phyloP scores from a whole-genome alignment of 1,140 invertebrate genomes.

The Zaprionus kolodkinae region DNA sequence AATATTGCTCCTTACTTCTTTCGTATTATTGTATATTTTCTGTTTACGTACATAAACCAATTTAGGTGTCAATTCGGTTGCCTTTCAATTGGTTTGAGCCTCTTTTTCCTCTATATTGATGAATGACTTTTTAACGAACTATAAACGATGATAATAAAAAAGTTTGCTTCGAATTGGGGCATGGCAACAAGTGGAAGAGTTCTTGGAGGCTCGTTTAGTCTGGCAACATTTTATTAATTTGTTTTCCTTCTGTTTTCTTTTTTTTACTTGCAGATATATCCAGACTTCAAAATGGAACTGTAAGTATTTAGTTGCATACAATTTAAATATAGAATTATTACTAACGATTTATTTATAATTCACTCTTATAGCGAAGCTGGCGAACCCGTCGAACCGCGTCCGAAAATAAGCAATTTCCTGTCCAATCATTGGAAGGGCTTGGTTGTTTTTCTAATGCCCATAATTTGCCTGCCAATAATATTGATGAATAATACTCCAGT shows the following conservation, averaged over 20 bases:
- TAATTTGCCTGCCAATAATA: slow-evolving; percentile 87
- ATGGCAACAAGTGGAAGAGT: slow-evolving; percentile 52
- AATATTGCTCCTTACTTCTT: slow-evolving; percentile 28
- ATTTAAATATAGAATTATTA: not conserved
- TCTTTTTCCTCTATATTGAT: slow-evolving; percentile 41
- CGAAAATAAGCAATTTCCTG: slow-evolving; percentile 58
- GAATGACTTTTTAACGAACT: slow-evolving; percentile 70
- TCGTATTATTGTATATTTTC: slow-evolving; percentile 29
- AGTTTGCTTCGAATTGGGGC: slow-evolving; percentile 22
- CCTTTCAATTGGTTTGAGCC: slow-evolving; percentile 65
- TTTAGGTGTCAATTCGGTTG: slow-evolving; percentile 53
- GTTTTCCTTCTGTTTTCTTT: slow-evolving; percentile 19
- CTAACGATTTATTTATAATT: not conserved
- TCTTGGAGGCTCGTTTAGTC: slow-evolving; percentile 45
- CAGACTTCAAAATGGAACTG: slow-evolving; percentile 73
- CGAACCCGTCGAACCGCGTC: slow-evolving; percentile 49
- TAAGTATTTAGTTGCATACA: slow-evolving; percentile 43
- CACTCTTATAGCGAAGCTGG: slow-evolving; percentile 56
- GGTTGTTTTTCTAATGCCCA: slow-evolving; percentile 87
- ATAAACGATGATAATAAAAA: slow-evolving; percentile 61
- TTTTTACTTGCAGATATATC: slow-evolving; percentile 60
- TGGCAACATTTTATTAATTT: slow-evolving; percentile 45
- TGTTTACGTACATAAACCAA: slow-evolving; percentile 33
- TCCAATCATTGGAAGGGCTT: slow-evolving; percentile 87
- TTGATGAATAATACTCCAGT: slow-evolving; percentile 85